Conservation (phyloP, 2,888 invertebrate species). For the Lycaena phlaeas region DNA sequence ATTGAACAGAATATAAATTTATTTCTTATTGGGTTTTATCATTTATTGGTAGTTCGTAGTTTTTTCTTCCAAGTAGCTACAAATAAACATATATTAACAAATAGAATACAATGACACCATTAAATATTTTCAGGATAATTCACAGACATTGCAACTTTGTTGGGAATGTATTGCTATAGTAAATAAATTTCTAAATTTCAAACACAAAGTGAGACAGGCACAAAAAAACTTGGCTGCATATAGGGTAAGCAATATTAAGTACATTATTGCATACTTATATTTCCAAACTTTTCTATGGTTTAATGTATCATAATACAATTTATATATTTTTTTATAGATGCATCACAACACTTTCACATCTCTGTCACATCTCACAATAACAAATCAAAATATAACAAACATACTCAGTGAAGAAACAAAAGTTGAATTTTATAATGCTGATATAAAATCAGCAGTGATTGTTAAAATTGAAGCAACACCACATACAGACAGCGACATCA, state of each 20-base stretch:
- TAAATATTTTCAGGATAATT: slow-evolving; percentile 19
- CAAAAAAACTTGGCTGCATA: slow-evolving; percentile 24
- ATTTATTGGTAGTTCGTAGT: not conserved
- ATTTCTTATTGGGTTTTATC: not conserved
- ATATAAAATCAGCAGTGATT: not conserved
- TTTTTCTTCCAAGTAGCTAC: no score
- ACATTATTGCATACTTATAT: no score
- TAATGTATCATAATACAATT: no score
- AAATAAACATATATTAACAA: not conserved
- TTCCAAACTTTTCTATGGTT: no score
- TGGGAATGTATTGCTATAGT: slow-evolving; percentile 37
- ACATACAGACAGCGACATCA: not conserved
- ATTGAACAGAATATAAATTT: not conserved
- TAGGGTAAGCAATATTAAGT: slow-evolving; percentile 24
- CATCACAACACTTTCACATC: not conserved
- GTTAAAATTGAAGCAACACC: not conserved
- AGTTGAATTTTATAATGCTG: not conserved
- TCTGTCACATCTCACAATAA: not conserved
- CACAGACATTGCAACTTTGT: slow-evolving; percentile 26
- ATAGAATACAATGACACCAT: not conserved
- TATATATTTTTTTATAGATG: not conserved
- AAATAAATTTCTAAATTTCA: slow-evolving; percentile 27
- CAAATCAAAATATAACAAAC: not conserved
- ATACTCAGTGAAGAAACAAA: not conserved
- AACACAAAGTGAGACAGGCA: slow-evolving; percentile 30